These are phyloP conservation scores for Myioborus melanocephalus DNA, from an alignment of 2,797 vertebrate genomes.

Conservation along the genomic window DNA sequence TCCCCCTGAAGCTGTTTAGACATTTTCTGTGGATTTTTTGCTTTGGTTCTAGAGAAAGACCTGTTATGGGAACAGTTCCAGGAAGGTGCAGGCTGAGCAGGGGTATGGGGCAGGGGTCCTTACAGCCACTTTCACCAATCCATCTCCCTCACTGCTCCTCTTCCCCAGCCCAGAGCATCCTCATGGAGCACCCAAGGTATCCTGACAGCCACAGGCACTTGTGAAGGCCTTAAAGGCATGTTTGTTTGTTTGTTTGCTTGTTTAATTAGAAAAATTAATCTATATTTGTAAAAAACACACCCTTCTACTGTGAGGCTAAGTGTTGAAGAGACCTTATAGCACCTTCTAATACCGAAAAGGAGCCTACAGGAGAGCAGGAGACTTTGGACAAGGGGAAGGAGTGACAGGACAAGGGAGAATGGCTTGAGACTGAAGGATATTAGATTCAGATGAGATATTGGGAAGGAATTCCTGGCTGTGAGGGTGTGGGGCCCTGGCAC, in stretches of 20 bases:
- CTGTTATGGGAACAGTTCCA: not conserved
- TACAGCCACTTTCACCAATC: not conserved
- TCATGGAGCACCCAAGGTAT: not conserved
- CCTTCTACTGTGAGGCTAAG: not conserved
- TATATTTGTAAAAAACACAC: not conserved
- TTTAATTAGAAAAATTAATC: not conserved
- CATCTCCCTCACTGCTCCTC: not conserved
- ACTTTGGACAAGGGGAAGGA: too few relatives aligned
- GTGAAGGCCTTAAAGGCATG: not conserved
- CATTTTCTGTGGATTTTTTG: not conserved
- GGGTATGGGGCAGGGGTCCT: not conserved
- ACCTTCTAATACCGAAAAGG: too few relatives aligned
- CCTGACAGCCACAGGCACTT: not conserved
- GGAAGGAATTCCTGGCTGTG: too few relatives aligned
- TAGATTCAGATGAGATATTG: too few relatives aligned
- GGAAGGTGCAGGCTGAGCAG: not conserved
- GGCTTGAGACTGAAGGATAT: too few relatives aligned
- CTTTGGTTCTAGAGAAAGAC: not conserved
- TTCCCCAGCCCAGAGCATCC: not conserved
- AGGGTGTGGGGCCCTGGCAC: too few relatives aligned
- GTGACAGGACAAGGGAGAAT: too few relatives aligned
- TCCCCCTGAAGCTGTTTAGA: not conserved
- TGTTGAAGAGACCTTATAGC: too few relatives aligned
- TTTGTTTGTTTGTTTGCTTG: not conserved
- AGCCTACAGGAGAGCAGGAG: too few relatives aligned